Base-by-base conservation (phyloP, 2,888 invertebrate genomes). In the Cataglyphis altisquamis region DNA sequence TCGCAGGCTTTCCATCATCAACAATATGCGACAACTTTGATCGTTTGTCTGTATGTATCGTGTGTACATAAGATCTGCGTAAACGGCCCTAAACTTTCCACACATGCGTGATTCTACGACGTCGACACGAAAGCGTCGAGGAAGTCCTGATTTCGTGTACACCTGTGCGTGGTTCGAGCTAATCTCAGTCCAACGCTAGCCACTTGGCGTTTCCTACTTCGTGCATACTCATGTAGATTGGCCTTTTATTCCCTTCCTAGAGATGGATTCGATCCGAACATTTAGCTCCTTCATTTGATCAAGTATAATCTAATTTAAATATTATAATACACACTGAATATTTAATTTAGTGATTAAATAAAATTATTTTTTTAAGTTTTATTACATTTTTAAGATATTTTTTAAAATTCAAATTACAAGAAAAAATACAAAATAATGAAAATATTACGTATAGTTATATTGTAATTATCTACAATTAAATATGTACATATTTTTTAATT, bases 201-300 rank as follows among this genome's bases (percentile, higher is more conserved):
- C 93, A 93, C 92, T 94, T 92, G 90, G 91, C 91, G 92, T 93
- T 94, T 94, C 92, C 93, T 91, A 84, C 85, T 63, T 84, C 68
- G 82, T 82, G 84, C 86, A 89, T 88, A 89, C 83, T 83, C 85
- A 84, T 60, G 72, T 66, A 55, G 74, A 83, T 84, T 88, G 80
- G 89, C 86, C 89, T 87, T 89, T 89, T 89, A 87, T 85, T 88
- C 86, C 83, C 84, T 84, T 84, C 82, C 68, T 80, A 80, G 60
- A 36, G 60, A 80, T 48, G 60, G 68, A 45, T 9, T 80, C 70
- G 78, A 78, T 21, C 68, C 60, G 25, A 70, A 32, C n/a, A n/a
- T 80, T 80, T 48, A 39, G 12, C n/a, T 12, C 10, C 3, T 4
- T 29, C 29, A 39, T 66, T 60, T 12, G 63, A 64, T 74, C 68